Evolutionary conservation across 35 echinoderm and acorn worm genomes (phyloP).

Genomic region (Ptychodera flava): DNA sequence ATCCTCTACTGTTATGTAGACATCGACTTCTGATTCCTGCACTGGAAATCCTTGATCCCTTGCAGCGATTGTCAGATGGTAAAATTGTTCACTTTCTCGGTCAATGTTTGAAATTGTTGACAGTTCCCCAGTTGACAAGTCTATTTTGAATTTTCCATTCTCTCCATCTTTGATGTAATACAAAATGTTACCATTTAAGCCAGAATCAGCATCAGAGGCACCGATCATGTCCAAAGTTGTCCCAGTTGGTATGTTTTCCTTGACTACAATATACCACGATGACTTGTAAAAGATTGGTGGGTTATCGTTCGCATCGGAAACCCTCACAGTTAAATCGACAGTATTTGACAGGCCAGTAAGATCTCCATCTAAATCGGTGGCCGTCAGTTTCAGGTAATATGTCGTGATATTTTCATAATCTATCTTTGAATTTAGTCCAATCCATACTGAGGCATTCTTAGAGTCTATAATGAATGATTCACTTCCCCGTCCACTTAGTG

Average conservation of each 20-base stretch:
- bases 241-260: background rate
- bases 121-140: background rate
- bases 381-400: background rate
- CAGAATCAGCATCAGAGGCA: background rate
- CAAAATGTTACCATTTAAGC: background rate
- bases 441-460: slow-evolving; percentile 48
- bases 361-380: background rate
- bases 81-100: background rate
- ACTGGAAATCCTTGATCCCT: background rate
- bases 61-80: background rate
- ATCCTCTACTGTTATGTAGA: background rate
- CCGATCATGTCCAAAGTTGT: background rate
- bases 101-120: background rate
- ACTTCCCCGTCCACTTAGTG: background rate
- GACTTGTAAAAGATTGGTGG: background rate
- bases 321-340: background rate
- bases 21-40: background rate
- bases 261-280: background rate
- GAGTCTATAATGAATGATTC: background rate
- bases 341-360: background rate
- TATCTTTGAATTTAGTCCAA: background rate
- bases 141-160: background rate
- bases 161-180: background rate
- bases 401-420: background rate
- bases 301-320: background rate